Conservation (phyloP, 37 sponge, comb jelly and placozoan species). For the Theonella swinhoei region DNA sequence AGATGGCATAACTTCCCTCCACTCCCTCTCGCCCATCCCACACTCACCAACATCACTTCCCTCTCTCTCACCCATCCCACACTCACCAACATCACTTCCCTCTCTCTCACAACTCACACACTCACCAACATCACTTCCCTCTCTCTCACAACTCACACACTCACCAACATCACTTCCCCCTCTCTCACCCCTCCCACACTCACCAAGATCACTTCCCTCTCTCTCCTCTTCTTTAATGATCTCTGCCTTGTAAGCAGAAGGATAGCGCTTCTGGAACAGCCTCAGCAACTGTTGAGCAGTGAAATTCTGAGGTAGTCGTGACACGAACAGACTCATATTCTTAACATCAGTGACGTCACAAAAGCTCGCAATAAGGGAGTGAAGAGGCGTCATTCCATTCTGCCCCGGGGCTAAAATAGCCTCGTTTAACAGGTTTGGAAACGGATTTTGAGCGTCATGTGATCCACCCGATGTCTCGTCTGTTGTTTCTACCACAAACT, state of each 20-base stretch:
- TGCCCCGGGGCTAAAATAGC: slow-evolving; percentile 16
- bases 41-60: background rate
- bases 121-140: too few relatives aligned
- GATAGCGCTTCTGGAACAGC: slow-evolving; percentile 64
- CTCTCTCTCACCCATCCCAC: background rate
- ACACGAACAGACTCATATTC: slow-evolving; percentile 27
- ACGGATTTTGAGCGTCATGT: slow-evolving; percentile 18
- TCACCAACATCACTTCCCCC: background rate
- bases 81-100: background rate
- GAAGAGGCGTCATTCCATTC: slow-evolving; percentile 47
- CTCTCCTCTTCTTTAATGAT: slow-evolving; percentile 15
- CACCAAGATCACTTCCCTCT: background rate
- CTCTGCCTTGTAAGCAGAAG: slow-evolving; percentile 70
- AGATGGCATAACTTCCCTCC: too few relatives aligned
- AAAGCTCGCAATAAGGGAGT: slow-evolving; percentile 43
- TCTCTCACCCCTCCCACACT: background rate
- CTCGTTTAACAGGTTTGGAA: background rate
- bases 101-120: too few relatives aligned
- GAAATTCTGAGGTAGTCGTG: slow-evolving; percentile 44
- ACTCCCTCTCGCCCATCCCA: too few relatives aligned
- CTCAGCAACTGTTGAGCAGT: slow-evolving; percentile 75
- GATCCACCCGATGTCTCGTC: background rate
- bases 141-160: too few relatives aligned
- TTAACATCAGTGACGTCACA: slow-evolving; percentile 28
- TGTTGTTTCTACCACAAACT: slow-evolving; percentile 34